Conservation (phyloP, 2,113 vertebrate species). For the Chaetops frenatus region DNA sequence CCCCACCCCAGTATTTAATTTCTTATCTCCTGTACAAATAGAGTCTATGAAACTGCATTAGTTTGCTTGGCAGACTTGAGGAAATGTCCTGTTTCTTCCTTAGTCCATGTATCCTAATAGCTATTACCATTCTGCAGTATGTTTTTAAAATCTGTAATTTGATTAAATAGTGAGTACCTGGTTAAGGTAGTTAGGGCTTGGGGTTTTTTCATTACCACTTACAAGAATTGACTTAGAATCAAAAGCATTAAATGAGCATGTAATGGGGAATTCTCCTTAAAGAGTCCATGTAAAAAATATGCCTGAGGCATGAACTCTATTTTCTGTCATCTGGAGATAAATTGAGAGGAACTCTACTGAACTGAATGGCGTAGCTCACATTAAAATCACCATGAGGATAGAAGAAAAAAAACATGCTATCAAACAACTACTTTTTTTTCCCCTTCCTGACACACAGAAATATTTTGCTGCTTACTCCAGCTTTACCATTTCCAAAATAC, state of each 20-base stretch:
- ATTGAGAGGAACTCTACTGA: not conserved
- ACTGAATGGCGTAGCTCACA: not conserved
- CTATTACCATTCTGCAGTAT: not conserved
- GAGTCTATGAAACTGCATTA: not conserved
- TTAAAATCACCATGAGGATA: not conserved
- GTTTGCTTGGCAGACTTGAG: not conserved
- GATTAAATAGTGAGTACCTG: not conserved
- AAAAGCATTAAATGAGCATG: not conserved
- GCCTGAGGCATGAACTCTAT: not conserved
- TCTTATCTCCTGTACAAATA: not conserved
- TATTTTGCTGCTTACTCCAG: not conserved
- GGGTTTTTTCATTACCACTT: not conserved
- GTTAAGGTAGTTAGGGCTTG: not conserved
- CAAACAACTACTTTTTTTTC: not conserved
- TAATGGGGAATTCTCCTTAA: not conserved
- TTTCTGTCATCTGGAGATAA: not conserved
- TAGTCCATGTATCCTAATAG: not conserved
- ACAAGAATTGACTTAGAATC: not conserved
- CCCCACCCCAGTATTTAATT: not conserved
- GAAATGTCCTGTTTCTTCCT: not conserved
- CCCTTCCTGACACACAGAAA: not conserved
- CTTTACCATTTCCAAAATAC: not conserved
- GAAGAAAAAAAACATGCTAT: not conserved
- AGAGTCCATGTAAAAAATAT: not conserved
- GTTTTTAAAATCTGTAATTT: not conserved